Conservation (phyloP, 2,888 invertebrate genomes). For the Drosophila putrida region DNA sequence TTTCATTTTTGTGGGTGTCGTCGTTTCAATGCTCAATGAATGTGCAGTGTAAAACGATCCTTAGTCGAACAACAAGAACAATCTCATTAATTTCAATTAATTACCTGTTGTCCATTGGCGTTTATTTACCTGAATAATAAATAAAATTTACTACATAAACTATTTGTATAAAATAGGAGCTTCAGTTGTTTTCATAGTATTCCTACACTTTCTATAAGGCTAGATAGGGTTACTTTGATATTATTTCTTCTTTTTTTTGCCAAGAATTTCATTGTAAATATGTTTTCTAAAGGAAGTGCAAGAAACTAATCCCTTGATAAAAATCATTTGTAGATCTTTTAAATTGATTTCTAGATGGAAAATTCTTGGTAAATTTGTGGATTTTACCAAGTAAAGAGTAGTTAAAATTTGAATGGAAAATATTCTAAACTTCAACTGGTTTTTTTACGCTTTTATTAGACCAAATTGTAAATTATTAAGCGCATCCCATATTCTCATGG, state of each 20-base stretch:
- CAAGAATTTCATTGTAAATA: constrained; percentile 44
- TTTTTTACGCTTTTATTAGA: constrained; percentile 44
- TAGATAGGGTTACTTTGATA: constrained; percentile 43
- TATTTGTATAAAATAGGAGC: constrained; percentile 52
- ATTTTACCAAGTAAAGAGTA: constrained; percentile 10
- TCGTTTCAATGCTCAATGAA: constrained; percentile 33
- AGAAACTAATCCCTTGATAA: constrained; percentile 51
- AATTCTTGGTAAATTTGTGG: constrained; percentile 40
- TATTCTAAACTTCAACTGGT: not conserved
- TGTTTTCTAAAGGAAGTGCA: constrained; percentile 16
- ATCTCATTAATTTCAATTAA: constrained; percentile 72
- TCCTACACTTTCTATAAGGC: constrained; percentile 15
- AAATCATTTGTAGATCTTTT: constrained; percentile 55
- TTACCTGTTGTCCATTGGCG: constrained; percentile 46
- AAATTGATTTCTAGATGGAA: constrained; percentile 36
- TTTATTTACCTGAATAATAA: constrained; percentile 52
- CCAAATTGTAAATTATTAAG: constrained; percentile 47
- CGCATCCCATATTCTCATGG: constrained; percentile 52
- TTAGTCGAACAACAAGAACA: constrained; percentile 34
- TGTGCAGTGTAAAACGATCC: constrained; percentile 55
- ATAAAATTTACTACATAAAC: constrained; percentile 48
- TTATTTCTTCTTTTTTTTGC: not conserved
- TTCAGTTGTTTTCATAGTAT: constrained; percentile 48
- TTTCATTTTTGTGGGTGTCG: constrained; percentile 14
- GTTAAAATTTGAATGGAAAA: not conserved